Evolutionary conservation across 2,888 invertebrate genomes (phyloP).

Genomic region (Mimumesa dahlbomi): DNA sequence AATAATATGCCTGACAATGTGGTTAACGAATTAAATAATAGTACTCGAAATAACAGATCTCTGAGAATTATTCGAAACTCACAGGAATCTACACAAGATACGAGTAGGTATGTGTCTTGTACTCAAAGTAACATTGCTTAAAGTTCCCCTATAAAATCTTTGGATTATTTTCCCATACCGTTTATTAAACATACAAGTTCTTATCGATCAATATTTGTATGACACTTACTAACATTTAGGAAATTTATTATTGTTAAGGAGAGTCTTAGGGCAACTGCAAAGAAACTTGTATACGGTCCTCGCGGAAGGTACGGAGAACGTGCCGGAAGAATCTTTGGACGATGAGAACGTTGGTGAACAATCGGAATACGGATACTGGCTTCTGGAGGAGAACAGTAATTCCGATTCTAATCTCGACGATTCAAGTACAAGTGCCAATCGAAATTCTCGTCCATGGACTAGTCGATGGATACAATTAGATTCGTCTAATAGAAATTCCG

Average conservation of each 20-base stretch:
- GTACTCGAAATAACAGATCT: conserved; percentile 10
- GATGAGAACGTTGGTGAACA: conserved; percentile 67
- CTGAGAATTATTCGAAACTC: conserved; percentile 6
- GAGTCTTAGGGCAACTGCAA: background rate
- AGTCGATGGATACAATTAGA: conserved; percentile 75
- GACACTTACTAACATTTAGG: conserved; percentile 31
- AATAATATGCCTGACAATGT: conserved; percentile 12
- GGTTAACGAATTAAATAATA: conserved; percentile 16
- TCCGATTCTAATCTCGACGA: conserved; percentile 75
- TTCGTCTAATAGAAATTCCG: conserved; percentile 59
- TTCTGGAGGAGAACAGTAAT: conserved; percentile 75
- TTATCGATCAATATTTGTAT: background rate
- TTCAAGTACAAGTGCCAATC: conserved; percentile 50
- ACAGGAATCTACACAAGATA: conserved; percentile 10
- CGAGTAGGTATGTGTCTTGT: conserved; percentile 16
- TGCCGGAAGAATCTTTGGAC: conserved; percentile 34
- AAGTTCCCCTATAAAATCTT: background rate
- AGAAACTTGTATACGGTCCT: conserved; percentile 27
- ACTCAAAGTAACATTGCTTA: background rate
- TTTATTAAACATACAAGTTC: no score
- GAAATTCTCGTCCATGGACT: conserved; percentile 64
- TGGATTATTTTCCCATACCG: no score
- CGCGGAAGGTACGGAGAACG: conserved; percentile 28
- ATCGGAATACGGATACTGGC: conserved; percentile 75
- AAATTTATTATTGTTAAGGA: conserved; percentile 29